phyloP scores from a whole-genome alignment of 2,888 invertebrate genomes.

The Drosophila mayaguana region DNA sequence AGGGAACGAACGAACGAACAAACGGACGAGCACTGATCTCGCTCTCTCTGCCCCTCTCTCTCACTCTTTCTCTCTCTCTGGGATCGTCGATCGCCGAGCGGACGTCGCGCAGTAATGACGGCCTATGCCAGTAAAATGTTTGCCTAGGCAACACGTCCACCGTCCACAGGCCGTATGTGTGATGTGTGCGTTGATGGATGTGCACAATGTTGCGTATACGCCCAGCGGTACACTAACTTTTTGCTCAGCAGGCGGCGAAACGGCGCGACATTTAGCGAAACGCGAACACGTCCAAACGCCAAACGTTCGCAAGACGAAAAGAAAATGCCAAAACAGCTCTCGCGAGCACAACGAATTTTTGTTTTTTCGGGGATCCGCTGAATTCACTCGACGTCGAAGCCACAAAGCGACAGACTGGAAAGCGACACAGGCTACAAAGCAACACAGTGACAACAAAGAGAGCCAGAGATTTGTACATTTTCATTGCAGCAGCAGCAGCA shows the following conservation, averaged over 20 bases:
- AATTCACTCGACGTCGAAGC: constrained; percentile 54
- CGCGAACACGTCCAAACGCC: constrained; percentile 73
- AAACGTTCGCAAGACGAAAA: constrained; percentile 80
- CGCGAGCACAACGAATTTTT: constrained; percentile 13
- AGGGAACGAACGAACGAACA: constrained; percentile 9
- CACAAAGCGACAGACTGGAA: constrained; percentile 1
- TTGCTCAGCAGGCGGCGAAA: constrained; percentile 49
- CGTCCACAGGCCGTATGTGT: constrained; percentile 38
- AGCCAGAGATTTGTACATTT: constrained; percentile 2
- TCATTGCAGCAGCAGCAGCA: constrained; percentile 8
- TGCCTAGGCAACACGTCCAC: constrained; percentile 21
- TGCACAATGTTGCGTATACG: constrained; percentile 61
- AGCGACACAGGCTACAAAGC: neutral
- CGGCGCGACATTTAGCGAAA: constrained; percentile 73
- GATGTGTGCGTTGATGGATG: constrained; percentile 27
- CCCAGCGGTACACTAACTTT: constrained; percentile 60
- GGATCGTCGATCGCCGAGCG: constrained; percentile 1
- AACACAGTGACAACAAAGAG: constrained; percentile 1
- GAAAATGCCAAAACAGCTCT: constrained; percentile 50
- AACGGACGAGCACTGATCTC: too few relatives aligned
- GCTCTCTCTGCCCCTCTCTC: too few relatives aligned
- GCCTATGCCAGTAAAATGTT: constrained; percentile 27
- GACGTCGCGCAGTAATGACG: constrained; percentile 38
- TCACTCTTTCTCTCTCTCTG: too few relatives aligned
- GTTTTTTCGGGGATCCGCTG: constrained; percentile 55